Evolutionary conservation across 2,888 invertebrate genomes (phyloP), one percentile per base, ranked within the genome.

Genomic region (Lepetodrilus schrolli): DNA sequence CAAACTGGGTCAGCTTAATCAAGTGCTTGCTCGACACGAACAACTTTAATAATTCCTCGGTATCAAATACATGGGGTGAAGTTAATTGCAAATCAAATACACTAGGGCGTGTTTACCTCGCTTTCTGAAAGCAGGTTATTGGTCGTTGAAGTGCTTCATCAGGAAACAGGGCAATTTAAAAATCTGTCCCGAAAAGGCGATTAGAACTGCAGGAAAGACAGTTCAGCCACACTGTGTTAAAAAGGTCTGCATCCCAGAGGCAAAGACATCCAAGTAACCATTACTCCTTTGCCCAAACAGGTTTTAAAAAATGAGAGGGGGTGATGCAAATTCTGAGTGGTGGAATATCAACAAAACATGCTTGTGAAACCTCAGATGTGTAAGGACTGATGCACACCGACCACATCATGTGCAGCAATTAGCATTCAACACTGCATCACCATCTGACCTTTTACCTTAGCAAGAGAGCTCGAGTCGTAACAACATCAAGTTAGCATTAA

Each of bases 11-110:
- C 30, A 34, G 17, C 17, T 4, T 30, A 58, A 30, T 58, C 58
- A 58, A 58, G 58, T 58, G n/a, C 26, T 30, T 1, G 7, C 26
- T 26, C 30, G 30, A 17, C 58, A 17, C 34, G 26, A 58, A 58
- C 58, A 13, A n/a, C 26, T 26, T 58, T 58, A 7, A 58, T 58
- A 58, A 58, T 58, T 58, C 58, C 26, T 58, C 58, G 30, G 58
- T 30, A 23, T 23, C n/a, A 23, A 34, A 58, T 23, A 58, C 30
- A 58, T 34, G 17, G n/a, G 48, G 17, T 13, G 17, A 26, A 58
- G 34, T 23, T 58, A 58, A 58, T 26, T 58, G n/a, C 58, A 58
- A 51, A 58, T 58, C 26, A 58, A 23, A 58, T 34, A 58, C 26
- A n/a, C 7, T 17, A 30, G 17, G 17, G 48, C 48, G 17, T 20